phyloP scores from a whole-genome alignment of 1,140 invertebrate species.

The Scaptomyza montana region DNA sequence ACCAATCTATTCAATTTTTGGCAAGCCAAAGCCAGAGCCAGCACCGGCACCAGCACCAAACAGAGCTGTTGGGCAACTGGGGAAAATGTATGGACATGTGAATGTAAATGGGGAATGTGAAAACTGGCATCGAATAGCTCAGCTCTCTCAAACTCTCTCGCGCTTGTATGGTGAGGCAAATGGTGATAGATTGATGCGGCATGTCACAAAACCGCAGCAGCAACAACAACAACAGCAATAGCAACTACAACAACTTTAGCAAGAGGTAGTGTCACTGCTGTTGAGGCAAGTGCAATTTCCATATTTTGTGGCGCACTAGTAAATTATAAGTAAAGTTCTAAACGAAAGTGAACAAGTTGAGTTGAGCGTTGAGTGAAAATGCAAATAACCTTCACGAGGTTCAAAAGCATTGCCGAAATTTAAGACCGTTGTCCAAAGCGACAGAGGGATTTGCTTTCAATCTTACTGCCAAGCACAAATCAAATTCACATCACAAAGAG shows the following conservation, averaged over 20 bases:
- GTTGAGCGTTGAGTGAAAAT: slow-evolving; percentile 31
- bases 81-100: slow-evolving; percentile 7
- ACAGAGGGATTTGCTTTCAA: slow-evolving; percentile 22
- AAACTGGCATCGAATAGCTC: slow-evolving; percentile 33
- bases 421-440: slow-evolving; percentile 2
- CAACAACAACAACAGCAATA: neutral
- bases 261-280: slow-evolving; percentile 26
- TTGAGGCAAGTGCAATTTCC: slow-evolving; percentile 64
- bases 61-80: slow-evolving; percentile 17
- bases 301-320: slow-evolving; percentile 62
- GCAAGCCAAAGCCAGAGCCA: slow-evolving; percentile 24
- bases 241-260: neutral
- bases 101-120: neutral
- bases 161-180: slow-evolving; percentile 46
- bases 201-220: slow-evolving; percentile 72
- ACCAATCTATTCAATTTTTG: slow-evolving; percentile 78
- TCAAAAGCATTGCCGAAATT: slow-evolving; percentile 1
- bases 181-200: slow-evolving; percentile 78
- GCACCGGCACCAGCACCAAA: slow-evolving; percentile 18
- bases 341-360: slow-evolving; percentile 26
- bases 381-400: slow-evolving; percentile 1
- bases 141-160: too few species aligned
- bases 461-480: slow-evolving; percentile 42
- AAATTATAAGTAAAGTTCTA: slow-evolving; percentile 49
- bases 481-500: slow-evolving; percentile 39